Conservation (phyloP, 1,140 invertebrate genomes). For the Cepaea nemoralis region DNA sequence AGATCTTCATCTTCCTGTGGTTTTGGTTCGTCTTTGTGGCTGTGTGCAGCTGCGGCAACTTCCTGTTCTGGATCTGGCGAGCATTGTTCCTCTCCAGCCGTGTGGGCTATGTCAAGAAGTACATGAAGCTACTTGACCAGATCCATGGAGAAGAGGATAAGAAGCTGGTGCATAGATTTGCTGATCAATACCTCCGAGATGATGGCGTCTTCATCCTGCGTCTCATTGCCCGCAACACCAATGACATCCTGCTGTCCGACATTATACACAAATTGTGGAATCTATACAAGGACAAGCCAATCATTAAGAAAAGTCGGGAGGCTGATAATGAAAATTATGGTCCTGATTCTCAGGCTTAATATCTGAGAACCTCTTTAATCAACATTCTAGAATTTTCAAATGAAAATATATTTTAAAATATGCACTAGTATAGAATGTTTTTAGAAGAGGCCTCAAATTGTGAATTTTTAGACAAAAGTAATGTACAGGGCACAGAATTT, state of each 20-base stretch:
- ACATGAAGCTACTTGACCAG: constrained; percentile 62
- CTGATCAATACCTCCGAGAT: constrained; percentile 67
- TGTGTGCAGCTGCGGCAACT: constrained; percentile 58
- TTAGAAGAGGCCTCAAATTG: too few species aligned
- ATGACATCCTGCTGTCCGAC: constrained; percentile 67
- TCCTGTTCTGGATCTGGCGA: constrained; percentile 66
- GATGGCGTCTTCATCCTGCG: constrained; percentile 70
- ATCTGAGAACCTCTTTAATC: too few species aligned
- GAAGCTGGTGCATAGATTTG: constrained; percentile 61
- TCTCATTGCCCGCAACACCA: constrained; percentile 67
- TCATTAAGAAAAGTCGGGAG: constrained; percentile 55
- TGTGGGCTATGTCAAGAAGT: constrained; percentile 66
- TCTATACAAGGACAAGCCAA: constrained; percentile 63
- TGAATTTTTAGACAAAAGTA: too few species aligned
- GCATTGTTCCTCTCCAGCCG: constrained; percentile 59
- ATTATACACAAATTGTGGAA: constrained; percentile 66
- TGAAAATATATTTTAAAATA: too few species aligned
- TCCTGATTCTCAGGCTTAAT: constrained; percentile 46
- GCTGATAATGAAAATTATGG: constrained; percentile 54
- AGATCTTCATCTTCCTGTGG: constrained; percentile 73
- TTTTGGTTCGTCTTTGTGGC: constrained; percentile 70
- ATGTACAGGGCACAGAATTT: too few species aligned
- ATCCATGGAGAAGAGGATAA: constrained; percentile 61
- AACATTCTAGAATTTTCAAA: too few species aligned
- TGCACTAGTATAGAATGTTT: too few species aligned